Percentiles rank a stretch among this genome's conserved stretches.
Conservation (phyloP, 2,888 invertebrate genomes). For the Cryptocephalus moraei region DNA sequence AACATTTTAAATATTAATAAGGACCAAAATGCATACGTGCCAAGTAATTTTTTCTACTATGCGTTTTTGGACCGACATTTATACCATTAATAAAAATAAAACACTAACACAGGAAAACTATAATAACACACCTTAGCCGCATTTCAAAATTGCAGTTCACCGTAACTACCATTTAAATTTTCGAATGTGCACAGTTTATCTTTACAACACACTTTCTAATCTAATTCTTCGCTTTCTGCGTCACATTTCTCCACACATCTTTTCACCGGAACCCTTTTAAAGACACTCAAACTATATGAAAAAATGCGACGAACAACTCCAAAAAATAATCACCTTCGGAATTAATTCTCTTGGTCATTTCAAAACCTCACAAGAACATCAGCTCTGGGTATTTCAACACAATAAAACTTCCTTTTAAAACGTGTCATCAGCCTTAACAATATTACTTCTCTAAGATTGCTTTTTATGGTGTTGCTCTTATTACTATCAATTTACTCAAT, state of each 20-base stretch:
- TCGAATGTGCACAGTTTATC: neutral
- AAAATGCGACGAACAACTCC: too few relatives aligned
- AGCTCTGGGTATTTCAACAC: too few relatives aligned
- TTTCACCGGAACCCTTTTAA: too few relatives aligned
- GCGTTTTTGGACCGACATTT: constrained; percentile 21
- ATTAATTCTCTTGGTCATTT: too few relatives aligned
- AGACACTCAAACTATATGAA: too few relatives aligned
- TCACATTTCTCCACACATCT: too few relatives aligned
- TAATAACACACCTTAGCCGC: constrained; percentile 10
- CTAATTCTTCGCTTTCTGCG: too few relatives aligned
- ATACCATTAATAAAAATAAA: constrained; percentile 10
- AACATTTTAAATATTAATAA: constrained; percentile 35
- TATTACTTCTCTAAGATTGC: constrained; percentile 8
- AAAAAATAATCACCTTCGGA: too few relatives aligned
- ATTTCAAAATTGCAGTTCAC: constrained; percentile 9
- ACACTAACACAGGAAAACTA: constrained; percentile 7
- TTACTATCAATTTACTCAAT: constrained; percentile 19
- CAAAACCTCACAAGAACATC: too few relatives aligned
- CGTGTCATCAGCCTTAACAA: constrained; percentile 12
- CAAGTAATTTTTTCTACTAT: constrained; percentile 29
- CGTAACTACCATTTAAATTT: constrained; percentile 2
- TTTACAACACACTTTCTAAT: neutral
- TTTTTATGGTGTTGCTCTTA: constrained; percentile 13
- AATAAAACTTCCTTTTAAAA: neutral
- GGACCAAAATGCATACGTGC: constrained; percentile 36